Evolutionary conservation across 2,888 invertebrate genomes (phyloP).

Genomic region (Osmoderma eremita): DNA sequence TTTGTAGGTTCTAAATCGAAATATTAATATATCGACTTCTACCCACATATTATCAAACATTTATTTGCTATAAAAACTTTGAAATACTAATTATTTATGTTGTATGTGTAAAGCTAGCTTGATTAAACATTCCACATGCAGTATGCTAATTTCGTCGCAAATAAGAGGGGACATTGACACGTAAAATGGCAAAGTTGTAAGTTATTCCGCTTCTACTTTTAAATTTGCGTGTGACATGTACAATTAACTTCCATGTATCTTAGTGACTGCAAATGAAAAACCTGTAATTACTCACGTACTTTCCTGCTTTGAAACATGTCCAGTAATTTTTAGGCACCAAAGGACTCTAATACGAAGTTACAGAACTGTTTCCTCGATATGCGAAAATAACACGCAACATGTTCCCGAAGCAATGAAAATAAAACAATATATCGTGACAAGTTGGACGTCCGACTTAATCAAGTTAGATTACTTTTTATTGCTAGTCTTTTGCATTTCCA

Average conservation of each 20-base stretch:
- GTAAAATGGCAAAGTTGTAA: slow-evolving; percentile 17
- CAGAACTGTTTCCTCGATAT: slow-evolving; percentile 18
- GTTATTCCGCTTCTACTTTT: slow-evolving; percentile 26
- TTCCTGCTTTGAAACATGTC: slow-evolving; percentile 9
- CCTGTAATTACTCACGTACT: slow-evolving; percentile 32
- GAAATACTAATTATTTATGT: too few relatives aligned
- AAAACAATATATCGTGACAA: too few relatives aligned
- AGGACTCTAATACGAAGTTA: not conserved
- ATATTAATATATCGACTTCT: too few relatives aligned
- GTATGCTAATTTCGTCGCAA: not conserved
- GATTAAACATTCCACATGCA: too few relatives aligned
- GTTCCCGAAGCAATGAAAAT: too few relatives aligned
- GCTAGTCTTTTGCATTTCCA: too few relatives aligned
- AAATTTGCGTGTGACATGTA: slow-evolving; percentile 39
- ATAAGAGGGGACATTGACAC: slow-evolving; percentile 13
- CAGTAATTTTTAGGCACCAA: slow-evolving; percentile 6
- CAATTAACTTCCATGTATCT: slow-evolving; percentile 39
- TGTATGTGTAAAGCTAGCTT: too few relatives aligned
- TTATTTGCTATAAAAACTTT: too few relatives aligned
- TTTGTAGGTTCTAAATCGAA: too few relatives aligned
- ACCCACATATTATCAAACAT: too few relatives aligned
- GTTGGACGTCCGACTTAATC: too few relatives aligned
- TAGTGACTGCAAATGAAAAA: slow-evolving; percentile 40
- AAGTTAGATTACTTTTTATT: too few relatives aligned
- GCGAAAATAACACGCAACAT: not conserved